These are phyloP conservation scores for Rhabditoides inermis DNA, from an alignment of 2,888 invertebrate species.

Conservation along the genomic window DNA sequence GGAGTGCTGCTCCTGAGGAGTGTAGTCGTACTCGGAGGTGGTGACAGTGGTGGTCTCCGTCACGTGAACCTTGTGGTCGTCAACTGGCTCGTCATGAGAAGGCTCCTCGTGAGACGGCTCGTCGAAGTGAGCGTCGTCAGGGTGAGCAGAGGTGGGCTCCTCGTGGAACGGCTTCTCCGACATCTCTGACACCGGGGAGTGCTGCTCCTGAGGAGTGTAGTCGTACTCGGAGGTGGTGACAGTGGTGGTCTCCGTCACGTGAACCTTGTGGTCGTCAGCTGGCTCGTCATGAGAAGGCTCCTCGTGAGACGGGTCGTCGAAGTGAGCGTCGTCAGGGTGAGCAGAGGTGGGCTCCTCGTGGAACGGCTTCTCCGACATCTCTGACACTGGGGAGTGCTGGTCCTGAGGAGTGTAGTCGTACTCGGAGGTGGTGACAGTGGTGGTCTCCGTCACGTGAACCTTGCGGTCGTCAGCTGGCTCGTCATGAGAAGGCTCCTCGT, in stretches of 20 bases:
- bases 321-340: neutral
- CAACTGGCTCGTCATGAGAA: neutral
- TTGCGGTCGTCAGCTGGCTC: neutral
- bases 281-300: neutral
- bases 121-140: constrained; percentile 1
- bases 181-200: neutral
- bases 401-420: neutral
- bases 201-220: neutral
- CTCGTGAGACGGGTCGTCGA: no score
- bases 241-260: constrained; percentile 5
- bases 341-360: constrained; percentile 1
- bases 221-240: constrained; percentile 4
- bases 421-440: neutral
- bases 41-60: no score
- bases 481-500: constrained; percentile 3
- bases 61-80: neutral
- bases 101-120: constrained; percentile 4
- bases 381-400: neutral
- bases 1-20: no score
- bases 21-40: no score
- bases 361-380: neutral
- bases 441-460: neutral
- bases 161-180: constrained; percentile 7
- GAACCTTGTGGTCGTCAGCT: constrained; percentile 1
- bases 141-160: constrained; percentile 3